These are phyloP conservation scores for Stenotaenia linearis DNA, from an alignment of 2,888 invertebrate genomes.

Conservation along the genomic window DNA sequence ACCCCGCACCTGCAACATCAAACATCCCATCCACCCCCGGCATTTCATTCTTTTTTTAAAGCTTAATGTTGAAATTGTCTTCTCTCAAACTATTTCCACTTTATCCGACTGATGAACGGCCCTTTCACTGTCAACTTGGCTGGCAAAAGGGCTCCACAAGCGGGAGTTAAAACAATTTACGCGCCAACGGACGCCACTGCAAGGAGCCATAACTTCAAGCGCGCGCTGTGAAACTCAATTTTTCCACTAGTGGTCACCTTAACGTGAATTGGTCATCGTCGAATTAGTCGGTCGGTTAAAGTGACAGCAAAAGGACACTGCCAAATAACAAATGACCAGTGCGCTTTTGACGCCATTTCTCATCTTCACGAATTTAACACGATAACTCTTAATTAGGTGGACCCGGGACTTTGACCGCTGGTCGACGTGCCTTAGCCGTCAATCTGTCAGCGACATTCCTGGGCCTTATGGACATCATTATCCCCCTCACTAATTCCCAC, in stretches of 20 bases:
- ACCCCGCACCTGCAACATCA: neutral
- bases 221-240: neutral
- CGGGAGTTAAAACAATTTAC: neutral
- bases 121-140: neutral
- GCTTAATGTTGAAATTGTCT: neutral
- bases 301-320: neutral
- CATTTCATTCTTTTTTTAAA: neutral
- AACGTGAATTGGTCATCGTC: constrained; percentile 19
- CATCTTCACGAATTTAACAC: neutral
- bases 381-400: neutral
- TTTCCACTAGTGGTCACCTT: neutral
- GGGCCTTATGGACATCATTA: neutral
- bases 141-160: neutral
- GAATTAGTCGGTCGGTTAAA: neutral
- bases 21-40: neutral
- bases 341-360: neutral
- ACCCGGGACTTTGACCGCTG: neutral
- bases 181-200: neutral
- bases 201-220: constrained; percentile 13
- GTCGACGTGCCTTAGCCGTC: neutral
- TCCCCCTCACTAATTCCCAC: neutral
- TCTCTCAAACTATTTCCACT: neutral
- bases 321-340: neutral
- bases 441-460: neutral
- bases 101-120: neutral